Evolutionary conservation across 1,140 invertebrate genomes (phyloP), one percentile per base, ranked within the genome.

Genomic region (Lasioglossum baleicum): DNA sequence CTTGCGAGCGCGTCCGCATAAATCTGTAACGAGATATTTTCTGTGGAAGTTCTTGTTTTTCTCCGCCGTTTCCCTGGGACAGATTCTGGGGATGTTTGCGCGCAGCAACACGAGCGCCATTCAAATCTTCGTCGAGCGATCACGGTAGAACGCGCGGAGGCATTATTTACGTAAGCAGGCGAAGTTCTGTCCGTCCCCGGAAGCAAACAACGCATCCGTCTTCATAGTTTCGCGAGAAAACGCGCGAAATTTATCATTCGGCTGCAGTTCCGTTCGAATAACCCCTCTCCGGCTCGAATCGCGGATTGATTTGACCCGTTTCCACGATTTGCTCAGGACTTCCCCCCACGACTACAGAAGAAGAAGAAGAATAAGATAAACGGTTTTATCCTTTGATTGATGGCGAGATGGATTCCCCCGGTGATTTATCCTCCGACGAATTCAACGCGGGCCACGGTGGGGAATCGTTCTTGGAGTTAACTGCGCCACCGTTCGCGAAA

Each of bases 181-280:
- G 67, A n/a, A 15, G 20, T 15, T 40, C 31, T 7, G 4, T 20
- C 35, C 5, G 7, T 7, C 10, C n/a, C 31, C n/a, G 61, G n/a
- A 26, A 60, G 51, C 65, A 68, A 75, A 75, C 74, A 75, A 75
- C 74, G 74, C 53, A 75, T 75, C n/a, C 74, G 74, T 75, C 74
- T 75, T 69, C 64, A 58, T 56, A 69, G 40, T 48, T 68, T 1
- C 61, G 40, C 7, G 53, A 15, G 51, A 58, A 15, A 44, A 44
- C 53, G 35, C 22, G 65, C 7, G 48, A 17, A 68, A 75, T 75
- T 75, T 75, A 75, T 75, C 51, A 75, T 60, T 60, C 31, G 11
- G 3, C 1, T n/a, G 63, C 69, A 17, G 31, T 17, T 31, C 17
- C 7, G 20, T 42, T 51, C 42, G 42, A 67, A 26, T 48, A 48